Percentiles rank a stretch among this genome's conserved stretches.
Evolutionary conservation across 2,797 vertebrate genomes (phyloP).

Genomic region (Halcyon badia): DNA sequence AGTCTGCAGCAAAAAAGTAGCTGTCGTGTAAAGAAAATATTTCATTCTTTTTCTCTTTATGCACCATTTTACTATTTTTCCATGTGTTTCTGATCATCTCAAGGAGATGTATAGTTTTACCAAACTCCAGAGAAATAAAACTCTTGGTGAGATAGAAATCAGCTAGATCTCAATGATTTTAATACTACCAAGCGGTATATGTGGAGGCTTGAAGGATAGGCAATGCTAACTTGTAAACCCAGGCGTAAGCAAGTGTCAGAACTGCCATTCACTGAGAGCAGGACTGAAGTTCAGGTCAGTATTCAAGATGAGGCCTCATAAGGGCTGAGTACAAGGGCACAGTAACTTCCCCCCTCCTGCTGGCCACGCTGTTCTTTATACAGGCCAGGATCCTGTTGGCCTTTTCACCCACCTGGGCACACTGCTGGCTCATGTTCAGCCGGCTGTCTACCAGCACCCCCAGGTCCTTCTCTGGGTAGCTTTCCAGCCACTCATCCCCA

Average conservation of each 20-base stretch:
- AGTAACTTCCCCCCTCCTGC: too few relatives aligned
- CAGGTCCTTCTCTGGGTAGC: too few relatives aligned
- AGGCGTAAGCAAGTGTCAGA: not conserved
- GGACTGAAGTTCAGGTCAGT: not conserved
- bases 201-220: not conserved
- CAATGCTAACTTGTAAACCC: not conserved
- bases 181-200: not conserved
- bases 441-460: too few relatives aligned
- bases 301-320: too few relatives aligned
- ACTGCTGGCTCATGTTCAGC: too few relatives aligned
- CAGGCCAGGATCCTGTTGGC: too few relatives aligned
- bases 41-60: not conserved
- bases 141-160: not conserved
- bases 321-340: too few relatives aligned
- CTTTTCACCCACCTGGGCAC: too few relatives aligned
- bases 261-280: not conserved
- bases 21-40: constrained; percentile 10
- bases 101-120: not conserved
- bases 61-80: constrained; percentile 44
- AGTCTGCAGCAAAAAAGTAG: constrained; percentile 2
- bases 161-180: not conserved
- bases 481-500: too few relatives aligned
- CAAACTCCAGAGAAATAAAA: not conserved
- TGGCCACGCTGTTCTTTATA: too few relatives aligned
- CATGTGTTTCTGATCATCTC: constrained; percentile 59